Evolutionary conservation across 2,113 vertebrate species (phyloP).

Genomic region (Coregonus clupeaformis): DNA sequence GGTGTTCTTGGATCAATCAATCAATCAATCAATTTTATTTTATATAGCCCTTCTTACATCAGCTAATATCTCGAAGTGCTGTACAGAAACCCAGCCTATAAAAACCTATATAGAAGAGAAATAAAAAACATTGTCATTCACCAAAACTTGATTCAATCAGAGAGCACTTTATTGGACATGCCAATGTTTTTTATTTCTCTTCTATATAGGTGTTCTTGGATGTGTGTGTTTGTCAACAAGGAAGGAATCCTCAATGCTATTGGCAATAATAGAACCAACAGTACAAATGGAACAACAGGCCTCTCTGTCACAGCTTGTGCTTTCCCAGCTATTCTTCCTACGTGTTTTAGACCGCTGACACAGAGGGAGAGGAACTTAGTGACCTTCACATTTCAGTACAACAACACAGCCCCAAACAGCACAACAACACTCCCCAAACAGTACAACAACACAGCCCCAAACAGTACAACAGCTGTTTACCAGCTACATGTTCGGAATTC

Average conservation of each 20-base stretch:
- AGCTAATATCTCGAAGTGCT: too few relatives aligned
- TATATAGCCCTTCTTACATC: too few relatives aligned
- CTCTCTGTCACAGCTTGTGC: neutral
- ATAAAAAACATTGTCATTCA: too few relatives aligned
- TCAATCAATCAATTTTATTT: too few relatives aligned
- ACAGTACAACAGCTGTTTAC: constrained; percentile 9
- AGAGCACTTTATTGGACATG: too few relatives aligned
- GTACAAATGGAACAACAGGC: neutral
- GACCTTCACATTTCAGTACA: constrained; percentile 51
- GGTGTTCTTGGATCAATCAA: neutral
- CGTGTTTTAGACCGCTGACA: neutral
- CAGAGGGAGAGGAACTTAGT: constrained; percentile 13
- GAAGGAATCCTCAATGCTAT: neutral
- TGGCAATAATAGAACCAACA: too few relatives aligned
- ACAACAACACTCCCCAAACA: too few relatives aligned
- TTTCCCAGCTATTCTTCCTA: neutral
- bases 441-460: too few relatives aligned
- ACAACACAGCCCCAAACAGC: neutral
- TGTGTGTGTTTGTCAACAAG: neutral
- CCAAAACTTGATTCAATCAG: too few relatives aligned
- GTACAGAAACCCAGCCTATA: too few relatives aligned
- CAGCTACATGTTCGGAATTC: neutral
- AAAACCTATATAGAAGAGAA: too few relatives aligned
- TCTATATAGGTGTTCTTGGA: neutral
- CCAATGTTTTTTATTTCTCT: too few relatives aligned